Base-by-base conservation (phyloP, 2,113 vertebrate species). In the Hemibagrus wyckioides region DNA sequence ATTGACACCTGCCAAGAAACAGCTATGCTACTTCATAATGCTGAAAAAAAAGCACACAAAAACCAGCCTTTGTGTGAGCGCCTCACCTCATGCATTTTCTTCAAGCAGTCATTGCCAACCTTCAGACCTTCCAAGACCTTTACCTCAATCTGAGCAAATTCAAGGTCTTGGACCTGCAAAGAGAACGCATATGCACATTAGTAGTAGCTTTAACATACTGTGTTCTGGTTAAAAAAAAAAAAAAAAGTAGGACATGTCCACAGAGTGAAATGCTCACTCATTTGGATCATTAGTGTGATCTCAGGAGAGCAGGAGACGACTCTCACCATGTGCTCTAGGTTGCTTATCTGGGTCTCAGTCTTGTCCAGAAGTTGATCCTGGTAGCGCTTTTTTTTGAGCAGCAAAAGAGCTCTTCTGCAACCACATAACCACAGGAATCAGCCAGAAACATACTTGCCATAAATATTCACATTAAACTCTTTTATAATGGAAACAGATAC, bases 381-480 rank as follows among this genome's bases (percentile, higher is more conserved):
- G 91, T 97, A 98, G 4, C 96, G 95, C 75, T 98, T 99, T 91
- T 99, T 99, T 95, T 96, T 99, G 0, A 99, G 96, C 89, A 99
- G 90, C n/a, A 97, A 92, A 93, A 97, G 89, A 71, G 97, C 97
- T 89, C 97, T 97, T 59, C 97, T 98, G 92, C 1, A 77, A 80
- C 36, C 28, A 69, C 21, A 50, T 87, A 36, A 57, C 30, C 17
- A 67, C 52, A 86, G 73, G 73, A 89, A 83, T 75, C 80, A 48
- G 9, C 69, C 48, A 80, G 25, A 41, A 30, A 33, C 9, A 0
- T 21, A 36, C 15, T 1, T 79, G 50, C 19, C 52, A 56, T 33
- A 6, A 54, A 54, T 17, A 54, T 8, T 56, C 1, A 21, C 3
- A 21, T 8, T 17, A 30, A 48, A 77, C 1, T 0, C 7, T 30